Evolutionary conservation across 2,113 vertebrate genomes (phyloP).

Genomic region (Zonotrichia leucophrys): DNA sequence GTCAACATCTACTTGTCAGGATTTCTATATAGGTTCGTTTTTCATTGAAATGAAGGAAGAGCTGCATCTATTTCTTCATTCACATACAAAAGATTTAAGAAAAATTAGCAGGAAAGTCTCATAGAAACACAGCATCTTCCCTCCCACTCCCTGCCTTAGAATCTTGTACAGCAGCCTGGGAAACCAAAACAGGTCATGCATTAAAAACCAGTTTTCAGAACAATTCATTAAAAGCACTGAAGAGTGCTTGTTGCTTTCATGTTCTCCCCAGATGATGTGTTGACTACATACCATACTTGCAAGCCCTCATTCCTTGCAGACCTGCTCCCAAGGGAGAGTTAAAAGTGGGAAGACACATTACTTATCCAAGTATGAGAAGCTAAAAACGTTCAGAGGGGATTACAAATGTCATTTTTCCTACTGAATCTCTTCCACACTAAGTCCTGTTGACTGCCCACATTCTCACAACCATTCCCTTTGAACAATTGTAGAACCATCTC

Average conservation of each 20-base stretch:
- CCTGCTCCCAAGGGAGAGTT: background rate
- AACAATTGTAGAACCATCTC: background rate
- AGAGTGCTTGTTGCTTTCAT: background rate
- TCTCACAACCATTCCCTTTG: background rate
- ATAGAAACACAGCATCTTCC: background rate
- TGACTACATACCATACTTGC: background rate
- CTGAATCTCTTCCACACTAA: background rate
- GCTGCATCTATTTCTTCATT: background rate
- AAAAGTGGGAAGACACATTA: background rate
- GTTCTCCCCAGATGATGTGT: background rate
- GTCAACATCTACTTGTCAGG: background rate
- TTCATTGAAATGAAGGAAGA: background rate
- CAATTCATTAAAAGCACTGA: background rate
- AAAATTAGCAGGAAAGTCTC: background rate
- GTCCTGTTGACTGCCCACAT: background rate
- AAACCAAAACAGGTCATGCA: background rate
- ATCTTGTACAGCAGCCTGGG: background rate
- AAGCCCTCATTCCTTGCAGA: background rate
- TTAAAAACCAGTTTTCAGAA: background rate
- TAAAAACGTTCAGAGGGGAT: background rate
- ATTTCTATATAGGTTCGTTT: background rate
- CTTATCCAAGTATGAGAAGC: background rate
- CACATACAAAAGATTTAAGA: background rate
- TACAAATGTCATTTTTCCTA: background rate
- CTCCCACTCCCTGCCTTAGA: accelerated